These are phyloP conservation scores for Drosophila greeni DNA, from an alignment of 2,888 invertebrate genomes.

Conservation along the genomic window DNA sequence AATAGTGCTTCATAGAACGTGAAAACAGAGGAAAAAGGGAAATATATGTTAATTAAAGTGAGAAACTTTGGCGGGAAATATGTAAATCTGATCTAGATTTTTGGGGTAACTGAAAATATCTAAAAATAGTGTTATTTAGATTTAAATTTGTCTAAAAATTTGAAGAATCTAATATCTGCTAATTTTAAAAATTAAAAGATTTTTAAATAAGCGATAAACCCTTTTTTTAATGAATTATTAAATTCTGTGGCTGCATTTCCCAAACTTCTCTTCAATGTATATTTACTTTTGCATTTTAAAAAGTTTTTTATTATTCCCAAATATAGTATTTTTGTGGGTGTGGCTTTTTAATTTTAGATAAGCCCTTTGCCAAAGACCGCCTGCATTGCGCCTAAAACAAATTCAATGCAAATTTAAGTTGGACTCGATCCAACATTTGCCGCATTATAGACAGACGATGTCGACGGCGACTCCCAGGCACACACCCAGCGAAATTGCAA, in stretches of 20 bases:
- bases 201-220: background rate
- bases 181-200: background rate
- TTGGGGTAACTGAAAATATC: background rate
- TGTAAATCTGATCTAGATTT: background rate
- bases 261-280: no score
- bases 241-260: no score
- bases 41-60: slow-evolving; percentile 3
- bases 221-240: background rate
- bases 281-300: no score
- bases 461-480: slow-evolving; percentile 41
- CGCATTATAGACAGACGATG: slow-evolving; percentile 58
- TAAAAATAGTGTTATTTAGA: background rate
- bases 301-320: background rate
- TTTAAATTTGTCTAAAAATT: background rate
- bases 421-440: slow-evolving; percentile 65
- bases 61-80: background rate
- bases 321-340: slow-evolving; percentile 7
- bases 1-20: slow-evolving; percentile 2
- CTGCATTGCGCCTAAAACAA: slow-evolving; percentile 66
- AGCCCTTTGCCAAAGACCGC: slow-evolving; percentile 53
- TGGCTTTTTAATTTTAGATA: slow-evolving; percentile 62
- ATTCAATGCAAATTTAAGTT: slow-evolving; percentile 63
- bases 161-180: background rate
- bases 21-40: background rate
- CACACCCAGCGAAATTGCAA: slow-evolving; percentile 50